A percentile compares a stretch with the other conserved stretches of the same genome.
phyloP scores from a whole-genome alignment of 2,797 vertebrate genomes.

The Somateria mollissima region DNA sequence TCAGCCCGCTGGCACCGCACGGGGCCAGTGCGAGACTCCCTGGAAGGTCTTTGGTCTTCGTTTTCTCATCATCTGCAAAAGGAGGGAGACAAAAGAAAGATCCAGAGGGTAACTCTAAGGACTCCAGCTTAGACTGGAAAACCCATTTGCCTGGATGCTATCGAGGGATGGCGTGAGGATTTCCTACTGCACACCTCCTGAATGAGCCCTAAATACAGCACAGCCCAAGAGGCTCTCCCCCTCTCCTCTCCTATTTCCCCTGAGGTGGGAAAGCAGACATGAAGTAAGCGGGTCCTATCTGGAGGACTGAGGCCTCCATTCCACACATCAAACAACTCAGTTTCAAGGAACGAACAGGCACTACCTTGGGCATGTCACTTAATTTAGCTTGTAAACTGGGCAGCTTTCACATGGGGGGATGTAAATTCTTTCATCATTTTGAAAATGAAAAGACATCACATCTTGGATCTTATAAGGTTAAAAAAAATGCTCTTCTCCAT shows the following conservation, averaged over 20 bases:
- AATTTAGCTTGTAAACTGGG: not conserved
- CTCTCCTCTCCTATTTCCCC: not conserved
- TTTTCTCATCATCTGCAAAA: slow-evolving; percentile 59
- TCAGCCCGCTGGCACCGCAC: not conserved
- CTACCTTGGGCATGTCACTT: not conserved
- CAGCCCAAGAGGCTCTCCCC: not conserved
- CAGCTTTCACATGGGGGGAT: not conserved
- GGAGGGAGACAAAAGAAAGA: slow-evolving; percentile 20
- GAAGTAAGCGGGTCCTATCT: not conserved
- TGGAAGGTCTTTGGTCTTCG: slow-evolving; percentile 7
- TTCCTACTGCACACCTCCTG: not conserved
- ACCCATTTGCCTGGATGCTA: not conserved
- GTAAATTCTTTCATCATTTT: not conserved
- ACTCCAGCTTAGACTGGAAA: not conserved
- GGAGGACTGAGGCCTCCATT: not conserved
- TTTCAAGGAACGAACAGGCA: not conserved
- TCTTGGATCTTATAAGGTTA: not conserved
- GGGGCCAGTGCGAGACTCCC: not conserved
- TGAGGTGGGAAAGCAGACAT: not conserved
- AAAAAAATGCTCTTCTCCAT: not conserved
- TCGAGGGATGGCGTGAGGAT: not conserved
- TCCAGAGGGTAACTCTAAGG: not conserved
- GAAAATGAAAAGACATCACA: not conserved
- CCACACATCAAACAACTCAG: not conserved
- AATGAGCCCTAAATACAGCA: accelerated